These are phyloP conservation scores for Caenorhabditis japonica DNA, from an alignment of 2,888 invertebrate genomes.

Conservation along the genomic window DNA sequence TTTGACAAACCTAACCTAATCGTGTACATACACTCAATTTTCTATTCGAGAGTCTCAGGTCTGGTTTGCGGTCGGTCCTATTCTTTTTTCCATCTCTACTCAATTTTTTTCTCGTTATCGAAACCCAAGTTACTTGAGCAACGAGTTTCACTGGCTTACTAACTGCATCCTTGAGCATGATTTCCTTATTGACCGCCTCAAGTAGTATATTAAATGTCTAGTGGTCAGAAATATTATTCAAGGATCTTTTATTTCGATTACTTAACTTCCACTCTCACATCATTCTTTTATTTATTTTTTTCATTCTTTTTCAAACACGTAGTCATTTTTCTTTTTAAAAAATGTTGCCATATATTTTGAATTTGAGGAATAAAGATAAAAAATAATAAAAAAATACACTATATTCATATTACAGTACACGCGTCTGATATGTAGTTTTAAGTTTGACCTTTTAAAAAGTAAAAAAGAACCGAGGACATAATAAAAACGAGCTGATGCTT, in stretches of 20 bases:
- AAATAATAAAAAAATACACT: no score
- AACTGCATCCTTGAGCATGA: slow-evolving; percentile 47
- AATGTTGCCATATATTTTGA: no score
- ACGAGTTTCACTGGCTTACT: slow-evolving; percentile 27
- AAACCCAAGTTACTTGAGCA: slow-evolving; percentile 19
- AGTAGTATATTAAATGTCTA: slow-evolving; percentile 50
- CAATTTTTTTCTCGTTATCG: slow-evolving; percentile 48
- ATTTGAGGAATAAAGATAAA: no score
- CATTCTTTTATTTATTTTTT: not conserved
- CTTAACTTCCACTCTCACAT: not conserved
- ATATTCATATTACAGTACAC: no score
- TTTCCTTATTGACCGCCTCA: slow-evolving; percentile 47
- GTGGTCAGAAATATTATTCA: slow-evolving; percentile 41
- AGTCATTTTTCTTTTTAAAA: no score
- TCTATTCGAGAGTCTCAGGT: no score
- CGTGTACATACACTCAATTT: slow-evolving; percentile 41
- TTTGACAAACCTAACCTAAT: slow-evolving; percentile 50
- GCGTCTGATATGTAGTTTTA: not conserved
- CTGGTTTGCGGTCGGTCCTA: not conserved
- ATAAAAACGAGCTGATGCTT: slow-evolving; percentile 45
- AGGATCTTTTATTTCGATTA: slow-evolving; percentile 11
- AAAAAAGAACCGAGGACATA: slow-evolving; percentile 23
- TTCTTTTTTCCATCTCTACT: not conserved
- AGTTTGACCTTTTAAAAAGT: slow-evolving; percentile 31
- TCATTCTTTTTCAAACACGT: no score